Percentiles rank a stretch among this genome's conserved stretches.
phyloP scores from a whole-genome alignment of 2,888 invertebrate genomes.

The Pandemis heparana region DNA sequence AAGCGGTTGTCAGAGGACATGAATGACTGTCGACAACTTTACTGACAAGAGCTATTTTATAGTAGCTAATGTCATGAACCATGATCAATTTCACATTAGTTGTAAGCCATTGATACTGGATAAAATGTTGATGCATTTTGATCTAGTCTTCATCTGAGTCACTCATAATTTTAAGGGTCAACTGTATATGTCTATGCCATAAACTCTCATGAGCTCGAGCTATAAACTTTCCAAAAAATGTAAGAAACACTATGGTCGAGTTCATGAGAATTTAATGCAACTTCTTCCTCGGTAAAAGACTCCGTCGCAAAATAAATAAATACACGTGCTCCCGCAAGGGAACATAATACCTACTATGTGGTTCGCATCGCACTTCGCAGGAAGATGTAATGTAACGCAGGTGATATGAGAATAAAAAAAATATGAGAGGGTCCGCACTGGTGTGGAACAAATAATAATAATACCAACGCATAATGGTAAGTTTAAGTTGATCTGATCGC shows the following conservation, averaged over 20 bases:
- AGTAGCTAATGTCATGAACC: neutral
- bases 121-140: too few relatives aligned
- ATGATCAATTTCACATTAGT: conserved; percentile 1
- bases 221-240: neutral
- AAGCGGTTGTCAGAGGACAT: too few relatives aligned
- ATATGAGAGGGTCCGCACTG: conserved; percentile 75
- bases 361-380: conserved; percentile 9
- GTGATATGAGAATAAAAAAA: conserved; percentile 30
- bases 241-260: too few relatives aligned
- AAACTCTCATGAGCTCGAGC: too few relatives aligned
- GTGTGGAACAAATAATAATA: conserved; percentile 68
- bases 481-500: conserved; percentile 5
- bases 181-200: too few relatives aligned
- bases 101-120: neutral
- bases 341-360: neutral
- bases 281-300: too few relatives aligned
- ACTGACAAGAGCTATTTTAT: neutral
- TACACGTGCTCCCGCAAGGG: neutral
- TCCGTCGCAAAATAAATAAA: too few relatives aligned
- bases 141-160: too few relatives aligned
- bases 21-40: too few relatives aligned
- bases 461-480: conserved; percentile 11
- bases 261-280: too few relatives aligned
- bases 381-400: conserved; percentile 20
- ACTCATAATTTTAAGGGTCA: too few relatives aligned